Conservation (phyloP, 2,113 vertebrate genomes). For the Patagioenas fasciata region DNA sequence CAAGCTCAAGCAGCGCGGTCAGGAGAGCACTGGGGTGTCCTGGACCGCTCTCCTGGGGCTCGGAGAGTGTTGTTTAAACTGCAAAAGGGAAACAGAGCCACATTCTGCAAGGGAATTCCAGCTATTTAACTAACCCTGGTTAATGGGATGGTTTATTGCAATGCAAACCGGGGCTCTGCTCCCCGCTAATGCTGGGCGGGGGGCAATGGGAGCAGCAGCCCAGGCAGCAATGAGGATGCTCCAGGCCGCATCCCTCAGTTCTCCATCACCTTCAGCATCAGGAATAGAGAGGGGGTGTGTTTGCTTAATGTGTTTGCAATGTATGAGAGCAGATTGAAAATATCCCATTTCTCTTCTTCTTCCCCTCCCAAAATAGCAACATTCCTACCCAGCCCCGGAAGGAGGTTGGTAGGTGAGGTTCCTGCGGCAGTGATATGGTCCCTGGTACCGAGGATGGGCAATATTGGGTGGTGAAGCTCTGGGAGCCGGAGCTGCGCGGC, state of each 20-base stretch:
- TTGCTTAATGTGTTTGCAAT: too few species aligned
- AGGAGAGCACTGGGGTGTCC: not conserved
- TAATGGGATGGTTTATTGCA: too few species aligned
- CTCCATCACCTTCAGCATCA: too few species aligned
- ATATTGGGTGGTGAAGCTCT: not conserved
- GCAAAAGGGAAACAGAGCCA: fast-evolving
- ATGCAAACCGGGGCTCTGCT: too few species aligned
- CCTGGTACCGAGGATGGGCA: fast-evolving
- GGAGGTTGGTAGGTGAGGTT: fast-evolving
- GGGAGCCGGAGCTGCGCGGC: too few species aligned
- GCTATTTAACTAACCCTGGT: fast-evolving
- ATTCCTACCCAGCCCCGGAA: not conserved
- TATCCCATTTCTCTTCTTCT: not conserved
- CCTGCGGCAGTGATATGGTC: not conserved
- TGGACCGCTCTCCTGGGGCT: not conserved
- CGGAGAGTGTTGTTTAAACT: not conserved
- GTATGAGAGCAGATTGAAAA: not conserved
- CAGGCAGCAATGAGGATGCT: not conserved
- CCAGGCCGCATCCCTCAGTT: too few species aligned
- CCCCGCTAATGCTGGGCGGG: too few species aligned
- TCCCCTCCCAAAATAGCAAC: too few species aligned
- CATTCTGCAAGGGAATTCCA: not conserved
- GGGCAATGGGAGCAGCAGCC: too few species aligned
- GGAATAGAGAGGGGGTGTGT: too few species aligned
- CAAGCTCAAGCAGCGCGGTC: not conserved